Base-by-base conservation (phyloP, 2,888 invertebrate genomes). In the Apomyelois bistriatella region DNA sequence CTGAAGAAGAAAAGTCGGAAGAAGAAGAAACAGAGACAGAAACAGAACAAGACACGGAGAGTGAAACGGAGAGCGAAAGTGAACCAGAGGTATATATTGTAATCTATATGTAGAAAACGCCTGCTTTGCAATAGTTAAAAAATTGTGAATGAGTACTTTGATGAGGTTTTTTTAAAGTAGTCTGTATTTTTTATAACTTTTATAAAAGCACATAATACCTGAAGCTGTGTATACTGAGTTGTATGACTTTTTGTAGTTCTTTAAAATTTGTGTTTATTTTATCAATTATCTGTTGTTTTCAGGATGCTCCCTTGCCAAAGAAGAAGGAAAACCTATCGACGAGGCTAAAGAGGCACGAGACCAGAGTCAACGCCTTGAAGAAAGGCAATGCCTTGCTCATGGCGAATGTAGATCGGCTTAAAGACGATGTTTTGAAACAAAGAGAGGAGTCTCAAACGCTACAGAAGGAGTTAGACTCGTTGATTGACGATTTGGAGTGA, bases 381-480 rank as follows among this genome's bases (percentile, higher is more conserved):
- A 97, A 97, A 74, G 96, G 97, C 61, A 97, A 97, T 72, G 95
- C 96, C 58, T 91, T 97, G 64, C 90, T 97, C 9, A 96, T 96
- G 87, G 95, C 97, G 0, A 97, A 97, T 74, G 96, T 97, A 0
- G 97, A 97, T 79, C 92, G 96, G 70, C 85, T 97, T 55, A 96
- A 96, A 77, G 97, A 97, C 75, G 96, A 97, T 73, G 92, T 97
- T 43, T 93, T 94, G 52, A 95, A 95, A 72, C 96, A 96, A 66
- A 94, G 95, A 65, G 96, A 96, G 66, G 93, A 95, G 81, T 95
- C 96, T 6, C 89, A 93, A 46, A 90, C 93, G 40, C 83, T 97
- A 46, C 95, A 97, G 82, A 94, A 95, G 68, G 97, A 97, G 80
- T 85, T 97, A 57, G 96, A 97, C 79, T 95, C 96, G 3, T 94